phyloP scores from a whole-genome alignment of 1,140 invertebrate species.

The Pentalonia nigronervosa region DNA sequence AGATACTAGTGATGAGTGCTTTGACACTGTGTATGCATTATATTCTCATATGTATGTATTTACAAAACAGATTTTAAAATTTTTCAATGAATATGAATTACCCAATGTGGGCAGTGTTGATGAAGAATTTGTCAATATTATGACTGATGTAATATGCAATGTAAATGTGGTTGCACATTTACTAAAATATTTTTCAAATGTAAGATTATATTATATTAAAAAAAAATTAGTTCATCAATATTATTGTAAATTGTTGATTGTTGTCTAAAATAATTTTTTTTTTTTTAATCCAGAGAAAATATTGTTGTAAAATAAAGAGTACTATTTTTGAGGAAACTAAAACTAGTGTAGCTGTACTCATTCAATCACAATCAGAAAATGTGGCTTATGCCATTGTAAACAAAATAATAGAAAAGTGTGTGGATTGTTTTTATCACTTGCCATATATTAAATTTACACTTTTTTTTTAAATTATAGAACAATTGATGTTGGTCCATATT shows the following conservation, averaged over 20 bases:
- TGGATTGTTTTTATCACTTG: not conserved
- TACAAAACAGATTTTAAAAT: constrained; percentile 43
- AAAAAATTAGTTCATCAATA: not conserved
- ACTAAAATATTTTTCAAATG: constrained; percentile 50
- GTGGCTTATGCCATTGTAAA: constrained; percentile 14
- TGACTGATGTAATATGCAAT: constrained; percentile 28
- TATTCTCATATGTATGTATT: constrained; percentile 48
- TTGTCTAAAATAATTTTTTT: not conserved
- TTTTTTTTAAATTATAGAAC: constrained; percentile 6
- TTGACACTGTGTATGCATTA: constrained; percentile 30
- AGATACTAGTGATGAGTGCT: constrained; percentile 7
- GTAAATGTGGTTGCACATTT: constrained; percentile 30
- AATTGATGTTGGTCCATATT: constrained; percentile 30
- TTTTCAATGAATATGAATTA: not conserved
- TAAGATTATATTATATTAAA: constrained; percentile 7
- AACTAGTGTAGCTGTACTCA: constrained; percentile 23
- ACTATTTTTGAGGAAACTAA: constrained; percentile 31
- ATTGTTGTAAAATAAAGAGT: constrained; percentile 46
- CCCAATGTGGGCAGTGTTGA: not conserved
- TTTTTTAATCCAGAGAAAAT: constrained; percentile 35
- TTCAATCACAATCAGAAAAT: constrained; percentile 47
- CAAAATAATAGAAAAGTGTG: constrained; percentile 41
- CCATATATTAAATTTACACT: not conserved
- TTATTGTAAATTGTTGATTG: not conserved
- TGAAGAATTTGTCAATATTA: constrained; percentile 46